phyloP scores from a whole-genome alignment of 2,113 vertebrate species.

The Nothobranchius kuhntae region DNA sequence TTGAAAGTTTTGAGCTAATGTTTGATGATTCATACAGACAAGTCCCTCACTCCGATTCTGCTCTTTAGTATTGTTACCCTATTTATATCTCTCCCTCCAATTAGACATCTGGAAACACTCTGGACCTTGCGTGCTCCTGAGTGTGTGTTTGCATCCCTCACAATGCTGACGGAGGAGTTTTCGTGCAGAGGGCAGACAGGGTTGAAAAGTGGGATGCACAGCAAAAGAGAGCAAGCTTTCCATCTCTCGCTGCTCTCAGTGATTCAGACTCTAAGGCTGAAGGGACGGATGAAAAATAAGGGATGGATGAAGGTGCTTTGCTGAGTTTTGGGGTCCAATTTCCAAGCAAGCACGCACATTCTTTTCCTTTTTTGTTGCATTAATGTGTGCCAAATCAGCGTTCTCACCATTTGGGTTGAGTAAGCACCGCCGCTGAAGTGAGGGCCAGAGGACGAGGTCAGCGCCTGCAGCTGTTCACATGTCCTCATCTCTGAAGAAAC shows the following conservation, averaged over 20 bases:
- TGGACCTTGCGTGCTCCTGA: slow-evolving; percentile 26
- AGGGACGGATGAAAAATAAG: slow-evolving; percentile 25
- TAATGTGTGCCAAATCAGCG: slow-evolving; percentile 35
- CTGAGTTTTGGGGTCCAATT: slow-evolving; percentile 11
- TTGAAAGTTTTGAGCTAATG: background rate
- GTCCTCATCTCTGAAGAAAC: slow-evolving; percentile 56
- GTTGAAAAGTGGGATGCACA: slow-evolving; percentile 24
- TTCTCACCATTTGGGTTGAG: slow-evolving; percentile 38
- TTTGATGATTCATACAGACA: slow-evolving; percentile 23
- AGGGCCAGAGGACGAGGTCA: slow-evolving; percentile 53
- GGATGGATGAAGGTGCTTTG: slow-evolving; percentile 30
- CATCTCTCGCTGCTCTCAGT: slow-evolving; percentile 12
- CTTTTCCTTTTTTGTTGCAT: slow-evolving; percentile 13
- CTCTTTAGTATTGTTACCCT: slow-evolving; percentile 43
- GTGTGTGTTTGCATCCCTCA: slow-evolving; percentile 30
- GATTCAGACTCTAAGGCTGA: slow-evolving; percentile 46
- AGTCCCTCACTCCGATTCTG: slow-evolving; percentile 39
- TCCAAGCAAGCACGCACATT: slow-evolving; percentile 18
- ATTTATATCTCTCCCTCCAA: slow-evolving; percentile 65
- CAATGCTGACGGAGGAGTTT: slow-evolving; percentile 41
- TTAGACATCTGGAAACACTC: slow-evolving; percentile 74
- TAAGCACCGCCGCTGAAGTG: slow-evolving; percentile 28
- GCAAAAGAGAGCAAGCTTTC: background rate
- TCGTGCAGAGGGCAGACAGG: slow-evolving; percentile 18
- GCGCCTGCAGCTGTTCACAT: slow-evolving; percentile 55